Conservation (phyloP, 2,113 vertebrate genomes). For the Acanthochromis polyacanthus region DNA sequence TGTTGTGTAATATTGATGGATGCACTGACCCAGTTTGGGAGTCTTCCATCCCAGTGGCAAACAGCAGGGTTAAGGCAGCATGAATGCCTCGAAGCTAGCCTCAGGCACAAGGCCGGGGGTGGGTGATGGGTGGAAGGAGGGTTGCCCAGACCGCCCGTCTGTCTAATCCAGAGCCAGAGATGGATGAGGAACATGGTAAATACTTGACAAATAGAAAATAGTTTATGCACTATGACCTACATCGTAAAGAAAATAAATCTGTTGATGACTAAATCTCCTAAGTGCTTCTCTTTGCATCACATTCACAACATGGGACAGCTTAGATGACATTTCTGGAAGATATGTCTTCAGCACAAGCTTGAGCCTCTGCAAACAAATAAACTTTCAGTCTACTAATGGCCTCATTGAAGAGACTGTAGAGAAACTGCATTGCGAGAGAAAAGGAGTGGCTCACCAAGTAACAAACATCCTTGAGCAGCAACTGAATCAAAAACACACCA, state of each 20-base stretch:
- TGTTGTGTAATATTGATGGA: slow-evolving; percentile 70
- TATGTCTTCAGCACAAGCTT: background rate
- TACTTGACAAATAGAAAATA: slow-evolving; percentile 22
- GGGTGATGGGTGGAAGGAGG: background rate
- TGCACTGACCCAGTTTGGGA: slow-evolving; percentile 69
- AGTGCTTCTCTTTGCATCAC: background rate
- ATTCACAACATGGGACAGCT: background rate
- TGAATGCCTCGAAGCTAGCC: slow-evolving; percentile 68
- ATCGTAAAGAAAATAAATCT: slow-evolving; percentile 22
- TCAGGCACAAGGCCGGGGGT: slow-evolving; percentile 40
- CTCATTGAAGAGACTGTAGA: background rate
- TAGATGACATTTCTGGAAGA: background rate
- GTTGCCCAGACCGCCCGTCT: slow-evolving; percentile 37
- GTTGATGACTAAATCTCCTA: background rate
- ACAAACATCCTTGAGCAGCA: no score
- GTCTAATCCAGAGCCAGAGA: slow-evolving; percentile 42
- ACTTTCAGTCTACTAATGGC: background rate
- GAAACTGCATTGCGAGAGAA: no score
- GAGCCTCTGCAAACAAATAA: background rate
- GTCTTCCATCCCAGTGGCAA: slow-evolving; percentile 54
- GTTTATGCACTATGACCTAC: slow-evolving; percentile 7
- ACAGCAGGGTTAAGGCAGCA: slow-evolving; percentile 63
- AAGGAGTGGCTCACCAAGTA: no score
- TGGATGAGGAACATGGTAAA: slow-evolving; percentile 31
- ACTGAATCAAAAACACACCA: no score